A percentile compares a stretch with the other conserved stretches of the same genome.
Conservation (phyloP, 2,888 invertebrate genomes). For the Acronicta alni region DNA sequence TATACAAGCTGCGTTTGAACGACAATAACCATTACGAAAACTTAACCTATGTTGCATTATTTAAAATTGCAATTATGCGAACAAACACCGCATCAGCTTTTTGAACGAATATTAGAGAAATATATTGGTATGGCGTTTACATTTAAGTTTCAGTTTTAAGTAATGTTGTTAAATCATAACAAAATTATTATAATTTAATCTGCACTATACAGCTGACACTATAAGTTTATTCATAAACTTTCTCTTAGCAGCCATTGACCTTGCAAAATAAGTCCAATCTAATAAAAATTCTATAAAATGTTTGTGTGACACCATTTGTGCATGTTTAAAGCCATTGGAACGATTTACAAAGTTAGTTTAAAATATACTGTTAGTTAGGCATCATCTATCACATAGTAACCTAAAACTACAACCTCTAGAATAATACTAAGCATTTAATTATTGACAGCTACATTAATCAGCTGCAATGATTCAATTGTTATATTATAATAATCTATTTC, state of each 20-base stretch:
- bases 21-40: constrained; percentile 30
- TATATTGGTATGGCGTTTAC: constrained; percentile 4
- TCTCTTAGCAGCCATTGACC: background rate
- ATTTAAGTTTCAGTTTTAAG: constrained; percentile 14
- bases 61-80: constrained; percentile 25
- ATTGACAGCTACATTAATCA: constrained; percentile 54
- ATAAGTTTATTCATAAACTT: background rate
- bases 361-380: constrained; percentile 77
- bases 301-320: constrained; percentile 79
- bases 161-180: background rate
- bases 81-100: constrained; percentile 18
- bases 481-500: constrained; percentile 42
- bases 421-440: constrained; percentile 61
- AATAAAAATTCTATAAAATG: constrained; percentile 53
- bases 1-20: constrained; percentile 33
- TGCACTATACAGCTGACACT: background rate
- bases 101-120: constrained; percentile 6
- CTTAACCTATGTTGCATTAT: constrained; percentile 37
- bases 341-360: constrained; percentile 69
- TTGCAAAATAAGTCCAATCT: constrained; percentile 22
- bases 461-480: constrained; percentile 41
- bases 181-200: constrained; percentile 2
- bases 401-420: constrained; percentile 74
- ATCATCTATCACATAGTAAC: constrained; percentile 81
- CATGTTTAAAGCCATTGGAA: constrained; percentile 80